Percentiles rank a stretch among this genome's conserved stretches.
phyloP scores from a whole-genome alignment of 2,797 vertebrate genomes.

The Falco novaeseelandiae region DNA sequence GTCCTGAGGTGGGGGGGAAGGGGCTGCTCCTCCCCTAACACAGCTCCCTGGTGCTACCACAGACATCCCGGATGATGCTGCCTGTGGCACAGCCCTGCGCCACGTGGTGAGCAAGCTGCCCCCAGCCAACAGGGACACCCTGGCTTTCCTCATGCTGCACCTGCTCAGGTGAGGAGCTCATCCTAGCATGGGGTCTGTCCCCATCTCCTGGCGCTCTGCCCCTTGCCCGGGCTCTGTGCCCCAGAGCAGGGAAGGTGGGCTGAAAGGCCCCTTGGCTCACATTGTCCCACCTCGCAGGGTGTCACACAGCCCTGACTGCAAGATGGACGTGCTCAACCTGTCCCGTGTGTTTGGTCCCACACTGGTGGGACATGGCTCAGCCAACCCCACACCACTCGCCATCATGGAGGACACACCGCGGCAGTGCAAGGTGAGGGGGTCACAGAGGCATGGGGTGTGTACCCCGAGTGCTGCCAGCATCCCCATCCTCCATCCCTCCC shows the following conservation, averaged over 20 bases:
- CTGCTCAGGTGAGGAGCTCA: constrained; percentile 79
- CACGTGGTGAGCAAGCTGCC: constrained; percentile 81
- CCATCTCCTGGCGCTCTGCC: background rate
- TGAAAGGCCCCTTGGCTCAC: background rate
- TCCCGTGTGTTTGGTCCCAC: constrained; percentile 87
- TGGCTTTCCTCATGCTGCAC: constrained; percentile 88
- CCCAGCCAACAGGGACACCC: constrained; percentile 81
- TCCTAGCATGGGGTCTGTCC: rapidly evolving
- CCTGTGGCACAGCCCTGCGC: constrained; percentile 65
- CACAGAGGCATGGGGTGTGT: rapidly evolving
- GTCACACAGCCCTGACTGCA: constrained; percentile 74
- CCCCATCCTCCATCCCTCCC: background rate
- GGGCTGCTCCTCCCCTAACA: background rate
- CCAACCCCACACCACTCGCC: constrained; percentile 79
- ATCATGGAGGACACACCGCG: constrained; percentile 84
- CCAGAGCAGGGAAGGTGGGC: rapidly evolving
- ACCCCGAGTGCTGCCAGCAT: rapidly evolving
- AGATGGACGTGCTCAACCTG: constrained; percentile 86
- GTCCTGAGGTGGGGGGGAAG: background rate
- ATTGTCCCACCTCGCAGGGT: constrained; percentile 26
- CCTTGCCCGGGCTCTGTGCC: rapidly evolving
- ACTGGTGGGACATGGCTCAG: constrained; percentile 80
- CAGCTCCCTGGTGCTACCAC: background rate
- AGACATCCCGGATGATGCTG: constrained; percentile 78
- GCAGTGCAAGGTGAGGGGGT: constrained; percentile 78